Conservation (phyloP, 30 jellyfish, hydroid and myxozoan species). For the Calvadosia cruxmelitensis region DNA sequence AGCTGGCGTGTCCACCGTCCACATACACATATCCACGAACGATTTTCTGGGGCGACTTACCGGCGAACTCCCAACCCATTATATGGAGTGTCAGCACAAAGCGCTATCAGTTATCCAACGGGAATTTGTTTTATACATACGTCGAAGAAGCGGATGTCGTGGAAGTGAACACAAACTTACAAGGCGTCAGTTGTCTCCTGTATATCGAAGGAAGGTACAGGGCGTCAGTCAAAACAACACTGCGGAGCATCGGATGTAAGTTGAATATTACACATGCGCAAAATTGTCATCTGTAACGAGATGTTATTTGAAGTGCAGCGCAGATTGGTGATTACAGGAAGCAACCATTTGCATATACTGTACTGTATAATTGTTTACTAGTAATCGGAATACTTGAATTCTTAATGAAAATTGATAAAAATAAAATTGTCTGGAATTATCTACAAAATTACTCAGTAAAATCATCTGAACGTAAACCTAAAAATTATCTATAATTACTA, state of each 20-base stretch:
- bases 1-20: conserved; percentile 46
- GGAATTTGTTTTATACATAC: conserved; percentile 45
- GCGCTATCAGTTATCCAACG: conserved; percentile 60
- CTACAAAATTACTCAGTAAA: no score
- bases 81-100: conserved; percentile 20
- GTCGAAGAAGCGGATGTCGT: conserved; percentile 50
- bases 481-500: no score
- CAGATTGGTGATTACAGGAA: no score
- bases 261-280: no score
- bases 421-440: no score
- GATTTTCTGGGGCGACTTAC: conserved; percentile 59
- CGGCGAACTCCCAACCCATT: conserved; percentile 36
- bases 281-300: no score
- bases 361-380: no score
- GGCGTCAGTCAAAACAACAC: conserved; percentile 40
- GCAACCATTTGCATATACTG: no score
- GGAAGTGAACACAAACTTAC: conserved; percentile 34
- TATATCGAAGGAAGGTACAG: conserved; percentile 56
- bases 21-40: conserved; percentile 51
- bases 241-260: conserved; percentile 60
- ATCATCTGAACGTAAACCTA: no score
- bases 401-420: no score
- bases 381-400: no score
- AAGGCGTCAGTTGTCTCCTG: conserved; percentile 54
- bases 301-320: no score